Evolutionary conservation across 2,888 invertebrate genomes (phyloP).

Genomic region (Spodoptera picta): DNA sequence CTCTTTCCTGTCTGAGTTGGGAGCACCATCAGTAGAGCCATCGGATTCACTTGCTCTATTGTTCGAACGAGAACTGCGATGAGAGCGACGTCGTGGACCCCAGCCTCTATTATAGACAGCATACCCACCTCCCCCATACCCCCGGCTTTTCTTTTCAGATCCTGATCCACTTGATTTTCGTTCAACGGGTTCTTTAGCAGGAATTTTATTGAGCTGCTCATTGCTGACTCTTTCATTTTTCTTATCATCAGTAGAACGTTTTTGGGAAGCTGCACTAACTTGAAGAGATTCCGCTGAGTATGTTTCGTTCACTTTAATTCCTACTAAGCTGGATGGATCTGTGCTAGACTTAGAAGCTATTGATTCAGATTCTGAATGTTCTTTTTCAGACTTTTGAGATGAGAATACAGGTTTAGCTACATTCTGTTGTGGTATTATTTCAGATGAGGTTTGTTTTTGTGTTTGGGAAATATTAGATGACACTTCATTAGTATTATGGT

Average conservation of each 20-base stretch:
- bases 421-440: constrained; percentile 64
- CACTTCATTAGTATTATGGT: constrained; percentile 63
- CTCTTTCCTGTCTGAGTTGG: constrained; percentile 86
- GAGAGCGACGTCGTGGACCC: constrained; percentile 85
- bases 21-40: constrained; percentile 92
- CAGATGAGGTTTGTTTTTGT: constrained; percentile 68
- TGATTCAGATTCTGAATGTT: constrained; percentile 77
- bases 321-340: constrained; percentile 67
- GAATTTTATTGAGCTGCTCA: constrained; percentile 81
- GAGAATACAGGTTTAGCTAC: constrained; percentile 68
- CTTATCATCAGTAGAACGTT: constrained; percentile 75
- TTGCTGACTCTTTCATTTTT: constrained; percentile 76
- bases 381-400: constrained; percentile 78
- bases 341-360: constrained; percentile 74
- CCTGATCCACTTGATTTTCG: constrained; percentile 83
- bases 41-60: constrained; percentile 92
- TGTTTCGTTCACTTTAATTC: constrained; percentile 68
- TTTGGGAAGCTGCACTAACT: constrained; percentile 66
- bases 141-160: constrained; percentile 86
- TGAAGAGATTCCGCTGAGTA: constrained; percentile 71
- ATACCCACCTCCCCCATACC: constrained; percentile 79
- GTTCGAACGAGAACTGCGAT: constrained; percentile 82
- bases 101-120: constrained; percentile 85
- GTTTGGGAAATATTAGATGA: constrained; percentile 58
- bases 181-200: constrained; percentile 84